These are phyloP conservation scores for Chymomyza costata DNA, from an alignment of 1,140 invertebrate species.

Conservation along the genomic window DNA sequence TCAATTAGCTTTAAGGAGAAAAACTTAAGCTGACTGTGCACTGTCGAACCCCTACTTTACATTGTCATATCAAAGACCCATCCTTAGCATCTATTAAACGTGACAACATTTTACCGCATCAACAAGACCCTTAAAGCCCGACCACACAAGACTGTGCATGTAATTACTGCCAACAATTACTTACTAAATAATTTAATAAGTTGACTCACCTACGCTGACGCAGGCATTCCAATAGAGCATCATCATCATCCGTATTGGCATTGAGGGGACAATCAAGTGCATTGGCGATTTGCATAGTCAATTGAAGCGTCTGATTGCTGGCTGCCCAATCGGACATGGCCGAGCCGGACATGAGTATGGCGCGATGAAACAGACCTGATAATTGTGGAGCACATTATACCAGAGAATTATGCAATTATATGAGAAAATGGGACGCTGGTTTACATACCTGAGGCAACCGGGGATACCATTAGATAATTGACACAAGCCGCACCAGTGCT, in stretches of 20 bases:
- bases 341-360: slow-evolving; percentile 95
- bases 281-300: slow-evolving; percentile 87
- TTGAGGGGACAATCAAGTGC: slow-evolving; percentile 85
- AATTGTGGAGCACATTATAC: slow-evolving; percentile 13
- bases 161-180: slow-evolving; percentile 59
- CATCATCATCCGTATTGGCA: slow-evolving; percentile 77
- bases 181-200: slow-evolving; percentile 54
- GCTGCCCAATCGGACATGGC: slow-evolving; percentile 93
- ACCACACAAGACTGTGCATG: slow-evolving; percentile 70
- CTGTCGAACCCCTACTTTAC: too few species aligned
- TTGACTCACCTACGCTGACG: slow-evolving; percentile 77
- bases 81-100: too few species aligned
- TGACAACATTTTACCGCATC: too few species aligned
- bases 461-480: slow-evolving; percentile 91
- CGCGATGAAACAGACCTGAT: slow-evolving; percentile 90
- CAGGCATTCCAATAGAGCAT: slow-evolving; percentile 78
- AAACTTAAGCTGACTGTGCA: too few species aligned
- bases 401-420: slow-evolving; percentile 29
- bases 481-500: slow-evolving; percentile 95
- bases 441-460: slow-evolving; percentile 82
- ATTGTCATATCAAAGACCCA: too few species aligned
- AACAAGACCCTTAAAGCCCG: slow-evolving; percentile 15
- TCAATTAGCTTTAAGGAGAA: too few species aligned
- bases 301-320: slow-evolving; percentile 85
- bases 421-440: not conserved